Evolutionary conservation across 2,113 vertebrate species (phyloP).

Genomic region (Hippocampus zosterae): DNA sequence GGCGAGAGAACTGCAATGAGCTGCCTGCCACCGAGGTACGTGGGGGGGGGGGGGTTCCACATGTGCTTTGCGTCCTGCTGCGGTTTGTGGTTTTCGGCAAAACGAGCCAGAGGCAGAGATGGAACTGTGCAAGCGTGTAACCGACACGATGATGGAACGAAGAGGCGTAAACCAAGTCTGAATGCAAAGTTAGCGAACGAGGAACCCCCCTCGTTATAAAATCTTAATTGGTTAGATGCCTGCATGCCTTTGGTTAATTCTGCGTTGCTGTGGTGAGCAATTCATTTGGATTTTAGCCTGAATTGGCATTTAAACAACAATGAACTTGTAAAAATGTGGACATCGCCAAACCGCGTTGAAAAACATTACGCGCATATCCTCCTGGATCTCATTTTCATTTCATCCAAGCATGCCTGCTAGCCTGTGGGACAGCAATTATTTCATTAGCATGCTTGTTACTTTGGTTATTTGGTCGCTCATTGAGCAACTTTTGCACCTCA

Average conservation of each 20-base stretch:
- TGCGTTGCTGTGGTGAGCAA: conserved; percentile 9
- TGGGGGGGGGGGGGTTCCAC: conserved; percentile 30
- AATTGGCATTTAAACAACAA: no score
- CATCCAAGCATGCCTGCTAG: not conserved
- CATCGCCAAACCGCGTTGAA: no score
- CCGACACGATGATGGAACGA: conserved; percentile 2
- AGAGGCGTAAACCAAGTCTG: not conserved
- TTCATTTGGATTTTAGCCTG: conserved; percentile 3
- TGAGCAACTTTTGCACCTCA: conserved; percentile 23
- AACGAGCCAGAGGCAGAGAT: conserved; percentile 17
- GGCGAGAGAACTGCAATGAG: conserved; percentile 77
- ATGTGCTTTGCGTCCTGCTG: conserved; percentile 30
- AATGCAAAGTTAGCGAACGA: not conserved
- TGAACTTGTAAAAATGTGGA: no score
- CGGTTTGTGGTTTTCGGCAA: conserved; percentile 42
- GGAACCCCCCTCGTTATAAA: not conserved
- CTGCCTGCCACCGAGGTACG: conserved; percentile 75
- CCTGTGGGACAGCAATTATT: not conserved
- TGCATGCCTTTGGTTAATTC: not conserved
- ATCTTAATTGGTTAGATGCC: conserved; percentile 8
- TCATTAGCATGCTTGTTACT: conserved; percentile 5
- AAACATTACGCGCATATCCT: no score
- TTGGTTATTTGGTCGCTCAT: not conserved
- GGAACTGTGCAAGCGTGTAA: conserved; percentile 17
- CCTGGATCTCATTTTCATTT: not conserved